phyloP scores from a whole-genome alignment of 2,113 vertebrate species.

The Salvator merianae region DNA sequence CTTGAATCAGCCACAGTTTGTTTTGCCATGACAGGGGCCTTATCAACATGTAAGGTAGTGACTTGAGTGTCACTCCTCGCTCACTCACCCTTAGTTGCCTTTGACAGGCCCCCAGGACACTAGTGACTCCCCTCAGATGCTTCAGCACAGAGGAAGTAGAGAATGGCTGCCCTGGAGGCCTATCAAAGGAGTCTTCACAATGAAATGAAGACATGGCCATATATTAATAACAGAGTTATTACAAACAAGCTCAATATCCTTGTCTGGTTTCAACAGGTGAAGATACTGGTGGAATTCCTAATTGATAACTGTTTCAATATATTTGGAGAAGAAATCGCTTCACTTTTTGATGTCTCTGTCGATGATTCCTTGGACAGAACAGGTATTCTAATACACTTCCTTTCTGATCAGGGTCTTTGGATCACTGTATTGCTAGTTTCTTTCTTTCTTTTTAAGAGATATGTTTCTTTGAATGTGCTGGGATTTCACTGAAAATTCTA shows the following conservation, averaged over 20 bases:
- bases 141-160: too few relatives aligned
- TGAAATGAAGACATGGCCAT: too few relatives aligned
- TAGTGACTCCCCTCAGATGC: too few relatives aligned
- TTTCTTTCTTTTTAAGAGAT: neutral
- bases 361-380: slow-evolving; percentile 72
- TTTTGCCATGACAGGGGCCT: too few relatives aligned
- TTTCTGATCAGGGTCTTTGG: neutral
- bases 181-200: too few relatives aligned
- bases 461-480: neutral
- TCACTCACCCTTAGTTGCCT: too few relatives aligned
- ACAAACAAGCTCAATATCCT: neutral
- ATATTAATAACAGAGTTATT: neutral
- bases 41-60: too few relatives aligned
- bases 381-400: slow-evolving; percentile 61
- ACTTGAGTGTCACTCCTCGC: too few relatives aligned
- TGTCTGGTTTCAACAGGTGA: slow-evolving; percentile 76
- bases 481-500: slow-evolving; percentile 4
- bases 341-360: slow-evolving; percentile 70
- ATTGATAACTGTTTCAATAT: slow-evolving; percentile 86
- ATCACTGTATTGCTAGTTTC: neutral
- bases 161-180: too few relatives aligned
- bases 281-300: slow-evolving; percentile 87
- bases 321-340: slow-evolving; percentile 81
- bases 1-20: too few relatives aligned
- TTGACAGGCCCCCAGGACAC: too few relatives aligned